Base-by-base conservation (phyloP, 2,797 vertebrate species). In the Argentina silus region DNA sequence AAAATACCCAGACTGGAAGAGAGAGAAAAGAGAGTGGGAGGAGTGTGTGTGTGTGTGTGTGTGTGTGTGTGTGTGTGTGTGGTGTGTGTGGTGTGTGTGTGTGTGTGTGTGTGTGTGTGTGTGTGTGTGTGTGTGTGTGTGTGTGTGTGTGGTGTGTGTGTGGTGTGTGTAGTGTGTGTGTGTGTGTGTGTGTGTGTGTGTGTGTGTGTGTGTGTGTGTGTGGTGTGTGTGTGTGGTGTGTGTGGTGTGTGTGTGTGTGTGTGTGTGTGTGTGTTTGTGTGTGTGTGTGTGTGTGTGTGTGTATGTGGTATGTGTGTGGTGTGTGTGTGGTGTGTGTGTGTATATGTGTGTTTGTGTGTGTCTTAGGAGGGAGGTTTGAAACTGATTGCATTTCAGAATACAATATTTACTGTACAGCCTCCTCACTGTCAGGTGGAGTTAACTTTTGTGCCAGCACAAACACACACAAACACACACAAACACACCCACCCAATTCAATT, bases 351-450 rank as follows among this genome's bases (percentile, higher is more conserved):
- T 36, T 36, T 36, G 27, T 36, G 27, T 36, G 4, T 36, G 27
- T 36, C 2, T 2, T 1, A 36, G 27, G 27, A 36, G 27, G 27
- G 27, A 36, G 27, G 1, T 36, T 36, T 36, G 27, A 36, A 36
- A 36, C 4, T 67, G 82, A 88, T 84, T 85, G 81, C 73, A 66
- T 88, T 86, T 85, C 77, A 77, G 73, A 81, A 87, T 76, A 69
- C 70, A 8, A 48, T 83, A 82, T 91, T 88, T 90, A 83, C 81
- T 80, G 83, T 70, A 0, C 75, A 88, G 73, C 67, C 65, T 74
- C 67, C 72, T 81, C 4, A 67, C 86, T 86, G 86, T 88, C 89
- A 87, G n/a, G 48, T 83, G 51, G 60, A 85, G 86, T 90, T 89
- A 86, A 81, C 74, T 71, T 87, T 47, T 3, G 10, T 81, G 72